Evolutionary conservation across 2,113 vertebrate genomes (phyloP).

Genomic region (Anarrhichthys ocellatus): DNA sequence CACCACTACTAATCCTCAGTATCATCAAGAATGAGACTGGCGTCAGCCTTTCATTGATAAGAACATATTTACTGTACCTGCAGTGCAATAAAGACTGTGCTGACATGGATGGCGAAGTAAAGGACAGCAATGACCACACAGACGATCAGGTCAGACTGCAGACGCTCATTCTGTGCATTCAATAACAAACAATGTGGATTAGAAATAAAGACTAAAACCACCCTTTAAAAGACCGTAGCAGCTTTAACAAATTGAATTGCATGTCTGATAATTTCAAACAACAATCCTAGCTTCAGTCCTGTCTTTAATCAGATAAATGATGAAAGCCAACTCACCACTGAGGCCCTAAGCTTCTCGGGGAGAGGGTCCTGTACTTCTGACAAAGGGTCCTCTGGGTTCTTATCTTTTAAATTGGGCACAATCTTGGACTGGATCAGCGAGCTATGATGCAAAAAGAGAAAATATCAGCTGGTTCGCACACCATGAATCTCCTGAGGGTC

Average conservation of each 20-base stretch:
- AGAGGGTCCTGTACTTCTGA: constrained; percentile 97
- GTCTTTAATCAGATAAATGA: neutral
- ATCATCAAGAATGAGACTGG: too few species aligned
- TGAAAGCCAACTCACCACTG: constrained; percentile 88
- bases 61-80: constrained; percentile 84
- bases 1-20: neutral
- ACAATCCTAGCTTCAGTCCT: neutral
- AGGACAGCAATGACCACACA: constrained; percentile 95
- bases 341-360: constrained; percentile 95
- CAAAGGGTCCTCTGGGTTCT: constrained; percentile 97
- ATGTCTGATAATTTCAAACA: neutral
- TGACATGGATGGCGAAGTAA: constrained; percentile 98
- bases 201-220: neutral
- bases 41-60: neutral
- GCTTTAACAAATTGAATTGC: neutral
- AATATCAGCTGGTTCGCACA: constrained; percentile 9
- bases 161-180: constrained; percentile 89
- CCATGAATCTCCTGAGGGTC: neutral
- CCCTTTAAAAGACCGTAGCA: neutral
- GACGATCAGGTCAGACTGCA: constrained; percentile 97
- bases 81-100: constrained; percentile 96
- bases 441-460: constrained; percentile 71
- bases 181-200: neutral
- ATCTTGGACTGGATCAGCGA: constrained; percentile 96
- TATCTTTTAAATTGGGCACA: constrained; percentile 93